Evolutionary conservation across 2,888 invertebrate species (phyloP), one percentile per base, ranked within the genome.

Genomic region (Oligia latruncula): DNA sequence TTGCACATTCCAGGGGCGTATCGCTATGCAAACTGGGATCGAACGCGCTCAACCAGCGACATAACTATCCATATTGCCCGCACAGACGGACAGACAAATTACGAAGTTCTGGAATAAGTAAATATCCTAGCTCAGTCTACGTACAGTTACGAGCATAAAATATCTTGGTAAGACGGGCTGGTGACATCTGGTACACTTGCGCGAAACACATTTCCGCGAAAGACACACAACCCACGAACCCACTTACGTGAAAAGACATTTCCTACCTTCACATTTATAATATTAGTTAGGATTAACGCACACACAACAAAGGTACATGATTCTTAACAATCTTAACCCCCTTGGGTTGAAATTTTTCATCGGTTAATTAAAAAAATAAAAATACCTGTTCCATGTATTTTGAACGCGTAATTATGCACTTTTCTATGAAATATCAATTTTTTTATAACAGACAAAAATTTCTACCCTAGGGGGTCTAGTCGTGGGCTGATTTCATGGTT

Each of bases 11-110:
- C 92, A 75, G 75, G 8, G 74, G 71, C 82, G 85, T 88, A 87
- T 85, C 82, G 90, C 89, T 90, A 92, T 91, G 90, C 92, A 92
- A 92, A 92, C 91, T 90, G 80, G 76, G 78, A 82, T 74, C 83
- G 87, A 82, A 87, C 86, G 72, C 86, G 66, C 80, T 80, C 82
- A 70, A 70, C 74, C 75, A 43, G 55, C 64, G 79, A 74, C 72
- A 80, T 76, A 77, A 66, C 75, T 77, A 75, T 76, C 80, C 43
- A 68, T 74, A 86, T 79, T 62, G 65, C 66, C 52, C 35, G 55
- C n/a, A 60, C 66, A 64, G 60, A 76, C 2, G 71, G 77, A 74
- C 15, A 74, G 76, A 70, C 76, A 71, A 76, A 85, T 83, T 70
- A 83, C 67, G 15, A 40, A 72, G 77, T 74, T 84, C 85, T 74